A percentile compares a stretch with the other conserved stretches of the same genome.
Evolutionary conservation across 2,113 vertebrate species (phyloP).

Genomic region (Pelvicachromis taeniatus): DNA sequence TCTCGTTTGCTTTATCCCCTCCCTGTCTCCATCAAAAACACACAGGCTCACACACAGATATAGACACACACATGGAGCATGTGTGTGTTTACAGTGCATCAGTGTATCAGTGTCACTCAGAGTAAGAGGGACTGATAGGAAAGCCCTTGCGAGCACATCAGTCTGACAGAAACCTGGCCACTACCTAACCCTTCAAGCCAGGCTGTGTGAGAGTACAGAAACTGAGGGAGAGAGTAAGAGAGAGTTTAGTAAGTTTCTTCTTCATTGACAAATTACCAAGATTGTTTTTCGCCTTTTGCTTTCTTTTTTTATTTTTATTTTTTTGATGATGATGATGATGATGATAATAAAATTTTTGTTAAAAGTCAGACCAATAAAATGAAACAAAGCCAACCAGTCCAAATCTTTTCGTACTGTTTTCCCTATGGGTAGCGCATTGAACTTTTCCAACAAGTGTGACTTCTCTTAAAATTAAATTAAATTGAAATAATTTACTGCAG

Average conservation of each 20-base stretch:
- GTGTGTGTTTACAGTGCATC: slow-evolving; percentile 47
- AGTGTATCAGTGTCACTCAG: slow-evolving; percentile 70
- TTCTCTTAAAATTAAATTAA: background rate
- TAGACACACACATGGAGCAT: background rate
- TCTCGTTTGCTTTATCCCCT: background rate
- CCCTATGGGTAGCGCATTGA: background rate
- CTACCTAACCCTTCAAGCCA: slow-evolving; percentile 52
- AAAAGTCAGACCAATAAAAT: background rate
- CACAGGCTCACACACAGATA: background rate
- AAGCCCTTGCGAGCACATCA: slow-evolving; percentile 64
- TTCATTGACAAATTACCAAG: background rate
- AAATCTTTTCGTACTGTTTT: background rate
- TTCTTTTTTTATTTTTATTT: background rate
- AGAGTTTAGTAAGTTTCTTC: background rate
- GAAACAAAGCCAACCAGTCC: background rate
- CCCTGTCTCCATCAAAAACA: slow-evolving; percentile 23
- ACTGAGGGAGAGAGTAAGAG: background rate
- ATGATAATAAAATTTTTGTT: background rate
- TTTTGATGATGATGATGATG: too few relatives aligned
- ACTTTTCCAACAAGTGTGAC: background rate
- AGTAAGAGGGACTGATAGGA: slow-evolving; percentile 55
- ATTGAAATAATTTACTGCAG: background rate
- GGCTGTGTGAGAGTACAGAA: slow-evolving; percentile 19
- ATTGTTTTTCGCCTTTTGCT: background rate
- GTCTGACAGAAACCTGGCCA: slow-evolving; percentile 71